A percentile compares a stretch with the other conserved stretches of the same genome.
These are phyloP conservation scores for Samia ricini DNA, from an alignment of 1,140 invertebrate species.

Conservation along the genomic window DNA sequence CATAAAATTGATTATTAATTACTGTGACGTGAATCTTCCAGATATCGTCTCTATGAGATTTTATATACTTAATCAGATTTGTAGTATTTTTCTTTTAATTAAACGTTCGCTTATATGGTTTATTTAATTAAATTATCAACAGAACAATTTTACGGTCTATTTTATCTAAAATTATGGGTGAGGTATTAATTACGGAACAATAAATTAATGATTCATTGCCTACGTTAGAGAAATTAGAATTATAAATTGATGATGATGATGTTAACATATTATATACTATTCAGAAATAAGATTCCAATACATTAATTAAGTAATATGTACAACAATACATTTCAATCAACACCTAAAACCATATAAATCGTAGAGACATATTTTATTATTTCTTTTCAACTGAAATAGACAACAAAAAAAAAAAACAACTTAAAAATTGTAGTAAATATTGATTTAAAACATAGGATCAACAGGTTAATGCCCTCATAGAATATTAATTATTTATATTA, in stretches of 20 bases:
- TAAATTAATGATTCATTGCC: background rate
- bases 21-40: slow-evolving; percentile 33
- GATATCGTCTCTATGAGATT: slow-evolving; percentile 14
- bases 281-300: no score
- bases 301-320: no score
- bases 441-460: slow-evolving; percentile 16
- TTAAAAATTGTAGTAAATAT: slow-evolving; percentile 6
- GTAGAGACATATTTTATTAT: background rate
- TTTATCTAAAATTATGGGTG: background rate
- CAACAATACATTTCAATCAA: no score
- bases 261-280: background rate
- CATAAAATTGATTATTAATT: slow-evolving; percentile 52
- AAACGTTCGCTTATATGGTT: background rate
- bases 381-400: background rate
- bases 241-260: background rate
- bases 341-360: background rate
- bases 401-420: background rate
- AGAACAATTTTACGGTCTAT: background rate
- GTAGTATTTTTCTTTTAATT: background rate
- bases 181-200: background rate
- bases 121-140: background rate
- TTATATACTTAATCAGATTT: background rate
- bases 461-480: slow-evolving; percentile 27
- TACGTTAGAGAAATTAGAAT: no score
- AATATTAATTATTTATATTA: slow-evolving; percentile 24